A percentile compares a stretch with the other conserved stretches of the same genome.
Conservation (phyloP, 2,888 invertebrate species). For the Stegophylla sp. region DNA sequence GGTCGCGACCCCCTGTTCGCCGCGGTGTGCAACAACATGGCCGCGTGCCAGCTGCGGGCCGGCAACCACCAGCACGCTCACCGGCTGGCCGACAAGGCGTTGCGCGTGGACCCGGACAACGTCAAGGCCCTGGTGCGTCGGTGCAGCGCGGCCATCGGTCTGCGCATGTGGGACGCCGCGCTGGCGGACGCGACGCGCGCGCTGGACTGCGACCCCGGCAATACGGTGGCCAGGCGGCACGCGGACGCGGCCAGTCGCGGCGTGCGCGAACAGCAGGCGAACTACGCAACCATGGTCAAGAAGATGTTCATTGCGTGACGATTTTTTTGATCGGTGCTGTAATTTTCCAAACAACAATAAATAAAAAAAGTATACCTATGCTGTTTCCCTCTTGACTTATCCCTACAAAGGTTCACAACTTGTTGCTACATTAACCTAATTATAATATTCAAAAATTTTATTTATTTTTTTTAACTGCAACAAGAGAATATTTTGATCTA, state of each 20-base stretch:
- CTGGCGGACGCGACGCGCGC: conserved; percentile 69
- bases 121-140: conserved; percentile 68
- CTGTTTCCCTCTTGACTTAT: no score
- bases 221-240: conserved; percentile 71
- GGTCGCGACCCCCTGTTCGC: conserved; percentile 67
- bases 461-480: no score
- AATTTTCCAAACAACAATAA: neutral
- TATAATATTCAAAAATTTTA: no score
- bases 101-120: conserved; percentile 66
- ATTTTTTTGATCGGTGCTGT: neutral
- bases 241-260: conserved; percentile 69
- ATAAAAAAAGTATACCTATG: no score
- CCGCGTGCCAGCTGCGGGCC: conserved; percentile 78
- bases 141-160: conserved; percentile 67
- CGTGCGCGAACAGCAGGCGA: conserved; percentile 71
- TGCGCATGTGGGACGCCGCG: conserved; percentile 74
- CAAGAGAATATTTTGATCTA: no score
- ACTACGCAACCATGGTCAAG: conserved; percentile 70
- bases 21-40: conserved; percentile 80
- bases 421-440: no score
- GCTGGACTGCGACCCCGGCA: conserved; percentile 71
- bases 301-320: conserved; percentile 64
- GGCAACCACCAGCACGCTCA: conserved; percentile 74
- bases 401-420: no score
- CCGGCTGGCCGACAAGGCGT: conserved; percentile 69